Conservation (phyloP, 2,888 invertebrate genomes). For the Cosmorhoe ocellata region DNA sequence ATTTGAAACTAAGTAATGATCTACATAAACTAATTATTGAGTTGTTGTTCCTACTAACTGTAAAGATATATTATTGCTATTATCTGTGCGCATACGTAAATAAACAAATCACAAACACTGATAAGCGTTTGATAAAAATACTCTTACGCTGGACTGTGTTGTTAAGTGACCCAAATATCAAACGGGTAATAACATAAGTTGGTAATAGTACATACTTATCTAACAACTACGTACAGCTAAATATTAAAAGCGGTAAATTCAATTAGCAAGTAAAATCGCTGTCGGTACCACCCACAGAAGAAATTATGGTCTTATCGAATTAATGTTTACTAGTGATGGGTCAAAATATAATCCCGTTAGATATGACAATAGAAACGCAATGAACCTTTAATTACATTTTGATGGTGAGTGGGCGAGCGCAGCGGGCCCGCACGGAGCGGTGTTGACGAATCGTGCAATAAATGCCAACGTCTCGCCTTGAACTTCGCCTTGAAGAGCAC, state of each 20-base stretch:
- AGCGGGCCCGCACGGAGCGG: slow-evolving; percentile 36
- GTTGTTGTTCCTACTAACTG: slow-evolving; percentile 2
- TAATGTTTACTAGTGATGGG: slow-evolving; percentile 12
- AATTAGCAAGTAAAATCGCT: slow-evolving; percentile 2
- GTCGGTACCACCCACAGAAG: too few relatives aligned
- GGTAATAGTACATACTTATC: not conserved
- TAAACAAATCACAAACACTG: slow-evolving; percentile 31
- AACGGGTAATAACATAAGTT: too few relatives aligned
- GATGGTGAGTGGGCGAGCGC: slow-evolving; percentile 30
- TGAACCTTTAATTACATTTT: slow-evolving; percentile 34
- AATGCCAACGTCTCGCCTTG: slow-evolving; percentile 81
- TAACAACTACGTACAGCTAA: not conserved
- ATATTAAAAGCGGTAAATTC: not conserved
- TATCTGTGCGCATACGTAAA: slow-evolving; percentile 35
- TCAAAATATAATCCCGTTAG: slow-evolving; percentile 30
- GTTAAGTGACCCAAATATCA: slow-evolving; percentile 11
- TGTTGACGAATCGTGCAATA: slow-evolving; percentile 73
- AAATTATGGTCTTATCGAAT: too few relatives aligned
- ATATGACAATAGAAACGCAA: slow-evolving; percentile 34
- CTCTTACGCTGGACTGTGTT: slow-evolving; percentile 10
- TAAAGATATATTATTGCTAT: slow-evolving; percentile 21
- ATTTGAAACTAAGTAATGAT: slow-evolving; percentile 42
- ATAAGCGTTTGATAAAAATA: slow-evolving; percentile 23
- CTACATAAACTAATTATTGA: slow-evolving; percentile 28
- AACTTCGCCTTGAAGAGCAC: slow-evolving; percentile 67